These are phyloP conservation scores for Fregetta grallaria DNA, from an alignment of 2,113 vertebrate species.

Conservation along the genomic window DNA sequence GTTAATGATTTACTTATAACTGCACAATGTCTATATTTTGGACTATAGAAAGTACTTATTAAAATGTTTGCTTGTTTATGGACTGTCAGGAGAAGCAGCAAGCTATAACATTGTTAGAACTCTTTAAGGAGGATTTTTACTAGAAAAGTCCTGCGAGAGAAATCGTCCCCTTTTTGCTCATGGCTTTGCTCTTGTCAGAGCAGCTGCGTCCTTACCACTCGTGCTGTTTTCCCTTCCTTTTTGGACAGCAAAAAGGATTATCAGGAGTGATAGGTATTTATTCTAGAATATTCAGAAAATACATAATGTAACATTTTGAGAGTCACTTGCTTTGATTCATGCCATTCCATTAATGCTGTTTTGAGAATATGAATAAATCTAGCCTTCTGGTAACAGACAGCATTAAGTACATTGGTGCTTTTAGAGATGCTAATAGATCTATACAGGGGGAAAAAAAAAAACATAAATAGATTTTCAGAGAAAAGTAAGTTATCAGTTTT, in stretches of 20 bases:
- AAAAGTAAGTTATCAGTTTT: neutral
- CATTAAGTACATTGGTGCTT: neutral
- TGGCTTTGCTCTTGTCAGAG: neutral
- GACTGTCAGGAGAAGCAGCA: neutral
- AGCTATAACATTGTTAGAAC: neutral
- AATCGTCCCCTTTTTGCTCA: neutral
- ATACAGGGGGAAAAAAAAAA: rapidly evolving
- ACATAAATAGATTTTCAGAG: neutral
- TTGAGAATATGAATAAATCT: neutral
- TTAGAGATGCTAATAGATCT: neutral
- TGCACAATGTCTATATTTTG: neutral
- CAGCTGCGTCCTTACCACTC: neutral
- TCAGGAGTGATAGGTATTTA: neutral
- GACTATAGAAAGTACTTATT: neutral
- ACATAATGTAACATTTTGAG: neutral
- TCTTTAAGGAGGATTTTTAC: neutral
- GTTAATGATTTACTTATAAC: neutral
- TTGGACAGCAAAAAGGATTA: neutral
- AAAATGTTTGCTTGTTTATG: neutral
- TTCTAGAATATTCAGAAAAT: neutral
- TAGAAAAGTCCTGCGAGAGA: neutral
- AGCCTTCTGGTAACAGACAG: neutral
- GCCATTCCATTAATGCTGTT: neutral
- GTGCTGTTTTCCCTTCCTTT: neutral
- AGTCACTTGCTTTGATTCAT: neutral